These are phyloP conservation scores for Aphelenchoides bicaudatus DNA, from an alignment of 2,888 invertebrate species.

Conservation along the genomic window DNA sequence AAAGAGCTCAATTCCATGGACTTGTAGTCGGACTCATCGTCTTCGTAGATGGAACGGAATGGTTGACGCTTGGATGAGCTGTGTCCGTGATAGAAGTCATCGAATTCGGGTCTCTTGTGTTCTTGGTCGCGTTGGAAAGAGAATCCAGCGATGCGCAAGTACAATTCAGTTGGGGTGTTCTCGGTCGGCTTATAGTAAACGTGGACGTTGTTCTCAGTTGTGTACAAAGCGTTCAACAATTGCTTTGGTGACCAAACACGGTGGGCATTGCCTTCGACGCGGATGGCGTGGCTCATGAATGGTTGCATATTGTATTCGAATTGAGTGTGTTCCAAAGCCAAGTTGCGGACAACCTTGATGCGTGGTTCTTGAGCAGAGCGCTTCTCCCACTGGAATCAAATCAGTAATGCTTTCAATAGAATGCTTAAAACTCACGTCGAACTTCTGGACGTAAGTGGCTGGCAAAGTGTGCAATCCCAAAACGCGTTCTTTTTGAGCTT, in stretches of 20 bases:
- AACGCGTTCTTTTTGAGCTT: constrained; percentile 32
- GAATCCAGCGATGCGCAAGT: constrained; percentile 20
- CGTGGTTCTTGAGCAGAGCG: constrained; percentile 14
- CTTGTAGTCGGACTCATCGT: constrained; percentile 30
- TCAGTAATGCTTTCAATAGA: constrained; percentile 2
- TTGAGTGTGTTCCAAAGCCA: constrained; percentile 26
- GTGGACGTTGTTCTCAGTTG: constrained; percentile 45
- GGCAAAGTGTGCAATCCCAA: constrained; percentile 39
- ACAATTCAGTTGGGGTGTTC: constrained; percentile 26
- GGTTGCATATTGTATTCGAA: constrained; percentile 16
- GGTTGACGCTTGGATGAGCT: constrained; percentile 22
- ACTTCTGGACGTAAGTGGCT: constrained; percentile 30
- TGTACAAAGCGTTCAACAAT: constrained; percentile 27
- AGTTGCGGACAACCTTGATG: constrained; percentile 27
- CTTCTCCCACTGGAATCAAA: neutral
- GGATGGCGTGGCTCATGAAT: neutral
- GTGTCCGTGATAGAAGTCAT: constrained; percentile 10
- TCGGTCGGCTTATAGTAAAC: constrained; percentile 29
- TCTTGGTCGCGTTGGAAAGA: constrained; percentile 23
- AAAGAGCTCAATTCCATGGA: constrained; percentile 26
- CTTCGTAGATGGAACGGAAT: constrained; percentile 23
- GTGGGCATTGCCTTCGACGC: constrained; percentile 7
- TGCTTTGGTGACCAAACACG: neutral
- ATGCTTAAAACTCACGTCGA: constrained; percentile 10
- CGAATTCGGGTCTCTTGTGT: constrained; percentile 6